A percentile compares a stretch with the other conserved stretches of the same genome.
These are phyloP conservation scores for Molorchus minor DNA, from an alignment of 2,888 invertebrate genomes.

Conservation along the genomic window DNA sequence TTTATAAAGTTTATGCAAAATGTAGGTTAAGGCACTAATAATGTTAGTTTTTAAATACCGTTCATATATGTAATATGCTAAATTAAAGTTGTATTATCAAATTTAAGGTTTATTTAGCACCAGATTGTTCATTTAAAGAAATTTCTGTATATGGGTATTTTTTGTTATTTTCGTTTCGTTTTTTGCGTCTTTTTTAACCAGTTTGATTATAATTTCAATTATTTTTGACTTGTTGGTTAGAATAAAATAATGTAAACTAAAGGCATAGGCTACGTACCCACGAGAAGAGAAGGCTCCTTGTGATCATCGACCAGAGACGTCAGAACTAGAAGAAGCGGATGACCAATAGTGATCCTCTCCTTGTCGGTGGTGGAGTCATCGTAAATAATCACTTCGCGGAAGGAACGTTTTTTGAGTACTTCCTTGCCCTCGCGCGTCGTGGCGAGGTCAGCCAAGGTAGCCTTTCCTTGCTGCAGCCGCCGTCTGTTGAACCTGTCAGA, in stretches of 20 bases:
- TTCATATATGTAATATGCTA: too few relatives aligned
- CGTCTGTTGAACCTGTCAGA: constrained; percentile 75
- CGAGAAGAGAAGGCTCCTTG: constrained; percentile 71
- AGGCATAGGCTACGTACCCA: constrained; percentile 69
- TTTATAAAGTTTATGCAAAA: neutral
- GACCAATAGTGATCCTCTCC: constrained; percentile 67
- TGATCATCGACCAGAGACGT: constrained; percentile 74
- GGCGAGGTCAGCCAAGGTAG: constrained; percentile 71
- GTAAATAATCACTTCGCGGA: constrained; percentile 73
- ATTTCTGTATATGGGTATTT: too few relatives aligned
- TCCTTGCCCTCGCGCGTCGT: constrained; percentile 72
- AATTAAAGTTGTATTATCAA: neutral
- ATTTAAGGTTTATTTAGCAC: neutral
- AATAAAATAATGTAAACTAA: too few relatives aligned
- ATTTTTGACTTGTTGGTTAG: too few relatives aligned
- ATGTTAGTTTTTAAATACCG: too few relatives aligned
- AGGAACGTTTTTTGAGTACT: constrained; percentile 65
- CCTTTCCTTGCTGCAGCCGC: constrained; percentile 73
- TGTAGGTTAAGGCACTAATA: neutral
- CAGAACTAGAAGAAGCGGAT: constrained; percentile 72
- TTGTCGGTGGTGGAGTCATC: constrained; percentile 74
- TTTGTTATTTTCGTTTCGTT: too few relatives aligned
- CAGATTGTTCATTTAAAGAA: neutral
- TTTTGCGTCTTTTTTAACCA: too few relatives aligned
- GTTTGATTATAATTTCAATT: too few relatives aligned